Base-by-base conservation (phyloP, 2,113 vertebrate genomes). In the Carlito syrichta region DNA sequence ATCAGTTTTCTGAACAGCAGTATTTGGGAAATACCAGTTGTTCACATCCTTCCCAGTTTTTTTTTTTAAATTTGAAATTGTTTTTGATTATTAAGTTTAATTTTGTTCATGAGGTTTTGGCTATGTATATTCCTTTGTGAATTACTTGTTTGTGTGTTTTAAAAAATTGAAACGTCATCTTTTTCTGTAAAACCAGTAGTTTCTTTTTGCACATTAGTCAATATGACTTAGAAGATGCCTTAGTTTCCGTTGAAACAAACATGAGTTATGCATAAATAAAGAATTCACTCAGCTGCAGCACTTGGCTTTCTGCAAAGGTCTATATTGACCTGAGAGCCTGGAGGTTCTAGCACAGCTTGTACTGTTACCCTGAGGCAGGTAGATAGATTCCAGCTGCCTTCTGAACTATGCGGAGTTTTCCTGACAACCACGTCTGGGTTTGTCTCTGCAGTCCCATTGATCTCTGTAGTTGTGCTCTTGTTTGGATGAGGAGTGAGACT, bases 51-150 rank as follows among this genome's bases (percentile, higher is more conserved):
- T 89, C 86, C 68, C 76, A 40, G 22, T 48, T 30, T 19, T 48
- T 62, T 13, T 56, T 40, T 66, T 86, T 81, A 85, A 62, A 86
- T 73, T 95, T 88, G 30, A 88, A 93, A n/a, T 90, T 94, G 78
- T 50, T 92, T 82, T 93, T 88, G 6, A 74, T 69, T 66, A 68
- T 86, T 86, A 48, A 54, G 8, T 56, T 62, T 56, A 32, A 7
- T 66, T 78, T 90, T 81, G n/a, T 89, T 54, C 14, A 25, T 6
- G 52, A 73, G 22, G 9, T 86, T 92, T 92, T 73, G 69, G 7
- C 7, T 54, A n/a, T 48, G 16, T 76, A 25, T 85, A 35, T 81
- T 66, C 23, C 12, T 84, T 52, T 89, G 12, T 79, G 43, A 96
- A 48, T 90, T 85, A 79, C 32, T 78, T 90, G 56, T 86, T 94